These are phyloP conservation scores for Otolemur garnettii DNA, from an alignment of 2,113 vertebrate genomes.

Conservation along the genomic window DNA sequence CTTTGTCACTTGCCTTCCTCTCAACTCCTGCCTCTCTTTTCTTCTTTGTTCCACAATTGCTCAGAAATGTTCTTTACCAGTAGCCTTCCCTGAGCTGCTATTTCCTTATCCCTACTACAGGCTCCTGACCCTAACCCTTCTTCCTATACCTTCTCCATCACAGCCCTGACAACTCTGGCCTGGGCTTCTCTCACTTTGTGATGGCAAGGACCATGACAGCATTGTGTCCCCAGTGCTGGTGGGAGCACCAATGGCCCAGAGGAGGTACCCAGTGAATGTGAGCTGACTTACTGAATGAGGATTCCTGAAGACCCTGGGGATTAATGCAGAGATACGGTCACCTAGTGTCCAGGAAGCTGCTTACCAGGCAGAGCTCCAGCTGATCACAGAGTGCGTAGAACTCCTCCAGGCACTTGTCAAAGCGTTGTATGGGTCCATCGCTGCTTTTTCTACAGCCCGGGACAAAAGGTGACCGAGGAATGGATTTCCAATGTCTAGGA, in stretches of 20 bases:
- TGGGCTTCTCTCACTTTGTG: neutral
- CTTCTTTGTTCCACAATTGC: neutral
- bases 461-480: slow-evolving; percentile 20
- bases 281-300: neutral
- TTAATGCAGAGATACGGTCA: neutral
- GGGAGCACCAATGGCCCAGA: neutral
- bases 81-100: neutral
- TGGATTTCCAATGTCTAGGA: neutral
- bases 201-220: neutral
- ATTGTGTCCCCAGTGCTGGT: neutral
- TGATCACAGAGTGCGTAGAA: slow-evolving; percentile 98
- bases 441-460: slow-evolving; percentile 90
- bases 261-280: neutral
- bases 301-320: neutral
- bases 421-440: slow-evolving; percentile 92
- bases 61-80: neutral
- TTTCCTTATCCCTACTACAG: neutral
- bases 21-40: neutral
- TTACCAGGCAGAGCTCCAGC: slow-evolving; percentile 95
- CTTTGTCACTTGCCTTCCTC: neutral
- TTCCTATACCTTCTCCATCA: neutral
- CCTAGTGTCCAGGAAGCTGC: neutral
- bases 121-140: neutral
- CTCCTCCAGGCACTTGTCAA: slow-evolving; percentile 97
- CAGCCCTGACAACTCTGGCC: neutral